Percentiles rank a stretch among this genome's conserved stretches.
phyloP scores from a whole-genome alignment of 2,888 invertebrate genomes.

The Lamproptera curius region DNA sequence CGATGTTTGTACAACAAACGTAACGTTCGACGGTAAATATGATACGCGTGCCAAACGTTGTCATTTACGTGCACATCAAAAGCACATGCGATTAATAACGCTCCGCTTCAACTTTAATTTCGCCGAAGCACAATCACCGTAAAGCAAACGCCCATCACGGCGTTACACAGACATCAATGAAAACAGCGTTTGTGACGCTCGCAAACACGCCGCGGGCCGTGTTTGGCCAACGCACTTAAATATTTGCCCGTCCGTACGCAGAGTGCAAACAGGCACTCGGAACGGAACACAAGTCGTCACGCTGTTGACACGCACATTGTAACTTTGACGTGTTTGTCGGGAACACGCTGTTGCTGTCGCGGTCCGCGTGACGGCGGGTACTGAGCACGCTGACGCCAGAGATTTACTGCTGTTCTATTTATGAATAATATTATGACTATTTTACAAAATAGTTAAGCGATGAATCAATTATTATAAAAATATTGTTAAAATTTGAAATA shows the following conservation, averaged over 20 bases:
- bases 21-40: too few species aligned
- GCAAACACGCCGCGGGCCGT: constrained; percentile 10
- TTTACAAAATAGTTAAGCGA: too few species aligned
- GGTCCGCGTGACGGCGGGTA: not conserved
- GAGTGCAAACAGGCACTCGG: constrained; percentile 19
- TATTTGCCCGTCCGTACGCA: constrained; percentile 22
- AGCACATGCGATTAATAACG: too few species aligned
- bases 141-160: constrained; percentile 7
- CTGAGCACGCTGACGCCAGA: too few species aligned
- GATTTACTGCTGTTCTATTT: too few species aligned
- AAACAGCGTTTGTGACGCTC: constrained; percentile 13
- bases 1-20: too few species aligned
- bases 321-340: constrained; percentile 13
- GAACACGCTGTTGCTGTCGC: constrained; percentile 2
- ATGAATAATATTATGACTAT: too few species aligned
- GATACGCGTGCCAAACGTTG: too few species aligned
- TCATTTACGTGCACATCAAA: too few species aligned
- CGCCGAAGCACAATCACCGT: not conserved
- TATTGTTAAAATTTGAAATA: too few species aligned
- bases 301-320: constrained; percentile 16
- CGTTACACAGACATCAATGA: constrained; percentile 9
- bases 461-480: too few species aligned
- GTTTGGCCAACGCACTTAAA: constrained; percentile 21
- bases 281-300: constrained; percentile 17
- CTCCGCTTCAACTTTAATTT: too few species aligned